Base-by-base conservation (phyloP, 1,140 invertebrate species). In the Adoxophyes honmai region DNA sequence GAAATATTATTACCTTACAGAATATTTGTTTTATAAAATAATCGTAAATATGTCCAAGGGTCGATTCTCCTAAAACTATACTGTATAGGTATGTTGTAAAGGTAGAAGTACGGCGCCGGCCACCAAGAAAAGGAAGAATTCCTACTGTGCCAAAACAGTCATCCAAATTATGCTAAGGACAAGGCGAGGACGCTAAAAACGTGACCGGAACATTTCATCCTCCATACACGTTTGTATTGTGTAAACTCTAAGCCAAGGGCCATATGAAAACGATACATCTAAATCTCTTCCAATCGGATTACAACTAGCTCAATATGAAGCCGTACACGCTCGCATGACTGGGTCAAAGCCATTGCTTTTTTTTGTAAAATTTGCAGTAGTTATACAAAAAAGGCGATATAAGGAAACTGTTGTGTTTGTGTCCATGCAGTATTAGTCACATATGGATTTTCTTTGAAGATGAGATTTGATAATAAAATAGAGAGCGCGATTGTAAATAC, bases 231-330 rank as follows among this genome's bases (percentile, higher is more conserved):
- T 28, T 28, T 28, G 21, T 28, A 28, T 28, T 28, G 21, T 3
- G 21, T 28, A 28, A 28, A 28, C 21, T 52, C 60, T 52, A 66
- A 63, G 52, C 57, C 39, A 62, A 55, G 13, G 35, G 15, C 9
- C 57, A 42, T 39, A 38, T 16, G 39, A 55, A 57, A 55, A 16
- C 51, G 52, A 39, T 48, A 34, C 34, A 55, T 16, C 39, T 55
- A 51, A 57, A 62, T 65, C 68, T 68, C 39, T 59, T 64, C 28
- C 39, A 78, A 80, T 74, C 69, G 70, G 70, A 75, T 80, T 76
- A 76, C 62, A 52, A 36, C 37, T 28, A 56, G 39, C 36, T 59
- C 48, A 48, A 55, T 60, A 69, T 57, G 77, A 80, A 71, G 39
- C 73, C 77, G 48, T 66, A 66, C 21, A 44, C 64, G 38, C 48